Conservation (phyloP, 2,797 vertebrate species). For the Monodelphis domestica region DNA sequence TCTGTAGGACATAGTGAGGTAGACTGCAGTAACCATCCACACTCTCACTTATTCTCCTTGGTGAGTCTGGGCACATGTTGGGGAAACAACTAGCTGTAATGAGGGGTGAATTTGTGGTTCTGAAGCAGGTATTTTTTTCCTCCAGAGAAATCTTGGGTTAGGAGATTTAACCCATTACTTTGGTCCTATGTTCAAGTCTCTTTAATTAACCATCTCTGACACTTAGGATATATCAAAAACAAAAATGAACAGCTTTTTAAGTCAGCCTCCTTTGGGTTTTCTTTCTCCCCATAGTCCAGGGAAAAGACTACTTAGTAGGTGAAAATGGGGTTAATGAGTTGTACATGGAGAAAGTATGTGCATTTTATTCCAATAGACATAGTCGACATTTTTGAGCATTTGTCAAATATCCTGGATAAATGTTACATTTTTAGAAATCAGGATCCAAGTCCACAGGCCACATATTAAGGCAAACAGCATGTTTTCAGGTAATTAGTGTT, state of each 20-base stretch:
- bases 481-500: conserved; percentile 78
- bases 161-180: not conserved
- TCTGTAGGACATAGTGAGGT: not conserved
- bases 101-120: not conserved
- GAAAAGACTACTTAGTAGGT: rapidly evolving
- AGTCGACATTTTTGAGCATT: conserved; percentile 28
- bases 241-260: not conserved
- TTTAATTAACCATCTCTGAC: not conserved
- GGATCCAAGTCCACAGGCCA: conserved; percentile 40
- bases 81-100: not conserved
- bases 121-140: not conserved
- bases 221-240: not conserved
- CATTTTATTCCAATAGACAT: conserved; percentile 47
- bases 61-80: not conserved
- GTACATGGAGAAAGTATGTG: not conserved
- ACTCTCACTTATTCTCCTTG: not conserved
- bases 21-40: not conserved
- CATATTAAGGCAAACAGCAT: conserved; percentile 65
- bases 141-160: not conserved
- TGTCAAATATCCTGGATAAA: conserved; percentile 21
- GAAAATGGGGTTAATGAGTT: conserved; percentile 57
- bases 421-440: conserved; percentile 56
- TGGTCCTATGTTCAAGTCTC: not conserved
- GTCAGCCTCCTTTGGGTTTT: not conserved
- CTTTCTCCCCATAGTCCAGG: not conserved